Evolutionary conservation across 1,140 invertebrate species (phyloP).

Genomic region (Ostrea edulis): DNA sequence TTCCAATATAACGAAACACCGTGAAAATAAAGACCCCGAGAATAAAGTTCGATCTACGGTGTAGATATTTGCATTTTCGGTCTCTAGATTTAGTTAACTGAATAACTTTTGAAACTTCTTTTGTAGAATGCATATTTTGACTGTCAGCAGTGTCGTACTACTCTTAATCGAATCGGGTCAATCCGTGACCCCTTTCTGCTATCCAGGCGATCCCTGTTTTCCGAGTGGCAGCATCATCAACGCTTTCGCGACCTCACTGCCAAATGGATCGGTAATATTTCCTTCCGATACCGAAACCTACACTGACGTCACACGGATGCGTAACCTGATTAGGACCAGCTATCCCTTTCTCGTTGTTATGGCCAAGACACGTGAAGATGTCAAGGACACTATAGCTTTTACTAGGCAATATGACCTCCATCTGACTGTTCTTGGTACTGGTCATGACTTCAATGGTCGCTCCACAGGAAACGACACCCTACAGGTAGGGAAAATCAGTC

Average conservation of each 20-base stretch:
- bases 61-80: no score
- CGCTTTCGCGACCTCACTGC: not conserved
- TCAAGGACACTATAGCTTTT: slow-evolving; percentile 58
- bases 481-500: not conserved
- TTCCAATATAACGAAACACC: no score
- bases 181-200: not conserved
- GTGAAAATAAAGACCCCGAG: no score
- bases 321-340: slow-evolving; percentile 15
- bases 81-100: no score
- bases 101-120: no score
- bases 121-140: not conserved
- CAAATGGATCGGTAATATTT: slow-evolving; percentile 13
- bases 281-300: slow-evolving; percentile 32
- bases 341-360: slow-evolving; percentile 45
- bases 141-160: not conserved
- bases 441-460: slow-evolving; percentile 66
- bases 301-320: not conserved
- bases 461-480: slow-evolving; percentile 59
- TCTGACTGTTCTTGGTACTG: slow-evolving; percentile 61
- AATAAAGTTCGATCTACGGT: no score
- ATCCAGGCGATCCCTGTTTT: not conserved
- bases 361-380: slow-evolving; percentile 47
- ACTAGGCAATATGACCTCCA: slow-evolving; percentile 59
- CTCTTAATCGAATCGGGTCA: not conserved
- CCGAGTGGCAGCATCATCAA: not conserved